These are phyloP conservation scores for Cynocephalus volans DNA, from an alignment of 2,113 vertebrate genomes.

Conservation along the genomic window DNA sequence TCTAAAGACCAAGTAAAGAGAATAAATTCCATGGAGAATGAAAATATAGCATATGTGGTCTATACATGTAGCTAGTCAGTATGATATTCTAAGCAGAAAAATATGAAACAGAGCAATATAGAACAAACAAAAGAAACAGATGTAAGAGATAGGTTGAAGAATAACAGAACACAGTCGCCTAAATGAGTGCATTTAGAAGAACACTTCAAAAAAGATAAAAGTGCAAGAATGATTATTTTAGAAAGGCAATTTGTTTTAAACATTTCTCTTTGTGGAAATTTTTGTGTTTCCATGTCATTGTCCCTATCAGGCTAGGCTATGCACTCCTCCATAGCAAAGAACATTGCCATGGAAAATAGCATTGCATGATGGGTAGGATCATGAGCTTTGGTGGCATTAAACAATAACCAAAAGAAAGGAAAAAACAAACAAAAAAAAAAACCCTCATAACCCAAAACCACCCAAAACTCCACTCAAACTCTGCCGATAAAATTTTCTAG, in stretches of 20 bases:
- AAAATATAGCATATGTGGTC: not conserved
- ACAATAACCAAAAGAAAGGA: not conserved
- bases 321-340: not conserved
- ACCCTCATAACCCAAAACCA: too few species aligned
- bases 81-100: not conserved
- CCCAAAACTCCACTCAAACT: not conserved
- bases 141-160: not conserved
- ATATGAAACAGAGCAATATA: not conserved
- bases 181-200: not conserved
- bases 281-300: not conserved
- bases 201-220: not conserved
- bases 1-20: not conserved
- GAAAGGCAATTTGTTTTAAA: not conserved
- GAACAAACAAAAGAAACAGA: not conserved
- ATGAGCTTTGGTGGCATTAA: not conserved
- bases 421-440: too few species aligned
- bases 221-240: not conserved
- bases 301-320: not conserved
- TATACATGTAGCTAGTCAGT: not conserved
- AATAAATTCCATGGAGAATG: not conserved
- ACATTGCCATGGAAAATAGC: not conserved
- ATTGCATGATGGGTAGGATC: not conserved
- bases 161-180: not conserved
- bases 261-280: not conserved
- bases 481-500: not conserved